Percentiles rank a stretch among this genome's conserved stretches.
Conservation (phyloP, 1,140 invertebrate genomes). For the Uloborus diversus region DNA sequence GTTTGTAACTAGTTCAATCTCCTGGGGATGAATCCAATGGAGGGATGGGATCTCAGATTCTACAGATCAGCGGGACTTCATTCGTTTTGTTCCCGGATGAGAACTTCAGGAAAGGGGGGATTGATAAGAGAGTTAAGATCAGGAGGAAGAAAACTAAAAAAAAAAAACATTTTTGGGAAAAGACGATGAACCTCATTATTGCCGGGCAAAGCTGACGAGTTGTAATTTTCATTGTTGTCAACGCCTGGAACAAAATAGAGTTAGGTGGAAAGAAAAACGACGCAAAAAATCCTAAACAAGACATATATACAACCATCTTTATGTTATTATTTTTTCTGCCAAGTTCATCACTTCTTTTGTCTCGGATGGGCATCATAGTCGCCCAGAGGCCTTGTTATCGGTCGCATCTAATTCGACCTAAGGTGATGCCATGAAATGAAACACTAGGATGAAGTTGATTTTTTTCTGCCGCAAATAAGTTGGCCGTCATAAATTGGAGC, state of each 20-base stretch:
- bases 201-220: conserved; percentile 48
- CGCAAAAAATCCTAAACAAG: conserved; percentile 38
- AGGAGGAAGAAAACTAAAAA: conserved; percentile 20
- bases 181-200: conserved; percentile 52
- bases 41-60: conserved; percentile 33
- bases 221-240: conserved; percentile 56
- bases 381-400: conserved; percentile 56
- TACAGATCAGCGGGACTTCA: conserved; percentile 49
- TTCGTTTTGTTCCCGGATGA: conserved; percentile 27
- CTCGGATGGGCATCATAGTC: conserved; percentile 23
- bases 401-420: conserved; percentile 51
- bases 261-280: conserved; percentile 30
- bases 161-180: background rate
- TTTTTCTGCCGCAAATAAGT: conserved; percentile 41
- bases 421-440: conserved; percentile 18
- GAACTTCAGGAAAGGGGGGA: background rate
- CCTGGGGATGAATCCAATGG: conserved; percentile 12
- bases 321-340: conserved; percentile 46
- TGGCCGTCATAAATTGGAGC: conserved; percentile 48
- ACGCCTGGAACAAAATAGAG: conserved; percentile 42
- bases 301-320: conserved; percentile 53
- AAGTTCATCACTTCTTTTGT: conserved; percentile 54
- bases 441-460: conserved; percentile 17
- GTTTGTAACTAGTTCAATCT: conserved; percentile 55
- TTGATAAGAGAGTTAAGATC: conserved; percentile 32